Conservation (phyloP, 2,888 invertebrate species). For the Dioctria linearis region DNA sequence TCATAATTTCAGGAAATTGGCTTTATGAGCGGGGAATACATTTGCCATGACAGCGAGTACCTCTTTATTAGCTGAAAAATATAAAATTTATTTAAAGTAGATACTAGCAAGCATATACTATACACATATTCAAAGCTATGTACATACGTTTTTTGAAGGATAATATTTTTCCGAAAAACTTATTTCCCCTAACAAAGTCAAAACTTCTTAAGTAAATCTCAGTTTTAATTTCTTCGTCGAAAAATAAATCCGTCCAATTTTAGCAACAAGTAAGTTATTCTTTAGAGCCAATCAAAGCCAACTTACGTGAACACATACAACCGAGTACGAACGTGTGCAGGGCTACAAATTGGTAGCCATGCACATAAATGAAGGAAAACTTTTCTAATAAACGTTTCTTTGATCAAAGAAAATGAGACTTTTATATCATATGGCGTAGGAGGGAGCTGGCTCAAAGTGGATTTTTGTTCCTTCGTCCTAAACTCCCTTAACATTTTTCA, state of each 20-base stretch:
- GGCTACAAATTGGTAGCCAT: conserved; percentile 23
- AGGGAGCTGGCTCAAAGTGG: conserved; percentile 3
- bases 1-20: too few species aligned
- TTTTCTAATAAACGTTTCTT: conserved; percentile 52
- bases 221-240: conserved; percentile 12
- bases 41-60: too few species aligned
- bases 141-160: too few species aligned
- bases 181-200: too few species aligned
- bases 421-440: conserved; percentile 36
- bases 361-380: conserved; percentile 41
- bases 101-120: too few species aligned
- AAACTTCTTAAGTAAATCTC: conserved; percentile 2
- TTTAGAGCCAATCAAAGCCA: neutral
- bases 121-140: too few species aligned
- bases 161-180: too few species aligned
- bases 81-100: too few species aligned
- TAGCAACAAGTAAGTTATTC: conserved; percentile 27
- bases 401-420: conserved; percentile 52
- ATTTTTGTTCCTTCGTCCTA: neutral
- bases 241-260: conserved; percentile 37
- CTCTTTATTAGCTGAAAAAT: too few species aligned
- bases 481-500: conserved; percentile 38
- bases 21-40: too few species aligned
- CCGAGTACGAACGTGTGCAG: conserved; percentile 2
- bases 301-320: neutral